A percentile compares a stretch with the other conserved stretches of the same genome.
Evolutionary conservation across 2,113 vertebrate genomes (phyloP).

Genomic region (Nesoenas mayeri): DNA sequence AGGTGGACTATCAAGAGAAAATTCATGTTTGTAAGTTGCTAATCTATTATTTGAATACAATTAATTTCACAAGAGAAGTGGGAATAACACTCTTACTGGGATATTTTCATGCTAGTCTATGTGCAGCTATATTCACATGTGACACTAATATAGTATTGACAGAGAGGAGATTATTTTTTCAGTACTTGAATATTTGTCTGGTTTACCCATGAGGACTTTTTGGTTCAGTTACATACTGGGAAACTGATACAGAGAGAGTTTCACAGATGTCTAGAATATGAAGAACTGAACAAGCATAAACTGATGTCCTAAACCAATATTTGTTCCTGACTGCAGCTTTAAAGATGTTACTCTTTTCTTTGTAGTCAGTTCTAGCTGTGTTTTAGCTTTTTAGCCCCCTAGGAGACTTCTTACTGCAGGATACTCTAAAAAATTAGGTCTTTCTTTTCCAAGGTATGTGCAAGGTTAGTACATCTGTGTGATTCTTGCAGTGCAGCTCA

Average conservation of each 20-base stretch:
- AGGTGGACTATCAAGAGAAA: not conserved
- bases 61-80: not conserved
- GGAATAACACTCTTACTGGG: not conserved
- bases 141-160: not conserved
- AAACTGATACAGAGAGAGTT: not conserved
- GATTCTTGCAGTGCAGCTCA: not conserved
- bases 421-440: conserved; percentile 1
- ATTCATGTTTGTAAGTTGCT: not conserved
- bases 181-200: not conserved
- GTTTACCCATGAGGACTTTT: not conserved
- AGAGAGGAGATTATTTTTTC: not conserved
- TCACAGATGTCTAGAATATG: not conserved
- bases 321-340: not conserved
- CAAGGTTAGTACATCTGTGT: not conserved
- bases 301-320: not conserved
- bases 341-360: not conserved
- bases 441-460: not conserved
- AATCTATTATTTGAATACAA: not conserved
- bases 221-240: not conserved
- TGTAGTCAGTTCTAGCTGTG: not conserved
- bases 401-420: not conserved
- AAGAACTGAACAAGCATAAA: not conserved
- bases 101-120: not conserved
- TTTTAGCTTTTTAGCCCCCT: not conserved
- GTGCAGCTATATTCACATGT: accelerated